Evolutionary conservation across 2,797 vertebrate species (phyloP).

Genomic region (Gobionotothen gibberifrons): DNA sequence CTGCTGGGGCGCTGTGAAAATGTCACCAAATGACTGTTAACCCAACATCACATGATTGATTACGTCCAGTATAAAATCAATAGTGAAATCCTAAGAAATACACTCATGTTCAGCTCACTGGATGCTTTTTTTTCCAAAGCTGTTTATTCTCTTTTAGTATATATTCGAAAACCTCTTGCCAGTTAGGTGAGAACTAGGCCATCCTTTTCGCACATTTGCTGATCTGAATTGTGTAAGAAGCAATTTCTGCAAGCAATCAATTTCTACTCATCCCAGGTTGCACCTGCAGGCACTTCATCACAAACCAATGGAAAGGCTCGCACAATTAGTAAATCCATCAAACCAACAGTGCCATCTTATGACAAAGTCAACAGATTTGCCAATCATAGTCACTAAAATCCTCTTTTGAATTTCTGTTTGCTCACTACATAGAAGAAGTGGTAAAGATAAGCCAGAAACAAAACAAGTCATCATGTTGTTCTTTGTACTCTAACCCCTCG

Average conservation of each 20-base stretch:
- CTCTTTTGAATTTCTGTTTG: background rate
- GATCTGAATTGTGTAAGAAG: slow-evolving; percentile 51
- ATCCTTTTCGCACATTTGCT: slow-evolving; percentile 25
- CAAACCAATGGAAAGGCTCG: background rate
- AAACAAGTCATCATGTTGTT: background rate
- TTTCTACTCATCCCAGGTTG: slow-evolving; percentile 20
- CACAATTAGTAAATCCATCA: slow-evolving; percentile 28
- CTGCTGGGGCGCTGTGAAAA: slow-evolving; percentile 1
- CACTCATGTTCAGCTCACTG: background rate
- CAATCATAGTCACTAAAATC: slow-evolving; percentile 5
- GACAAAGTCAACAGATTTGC: slow-evolving; percentile 16
- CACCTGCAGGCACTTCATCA: slow-evolving; percentile 30
- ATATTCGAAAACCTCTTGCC: slow-evolving; percentile 14
- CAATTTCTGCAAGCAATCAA: slow-evolving; percentile 50
- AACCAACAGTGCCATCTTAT: slow-evolving; percentile 14
- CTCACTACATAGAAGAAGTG: background rate
- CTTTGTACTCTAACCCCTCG: background rate
- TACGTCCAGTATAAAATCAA: background rate
- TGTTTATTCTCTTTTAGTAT: background rate
- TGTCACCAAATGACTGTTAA: slow-evolving; percentile 20
- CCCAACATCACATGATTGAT: slow-evolving; percentile 8
- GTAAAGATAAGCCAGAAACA: background rate
- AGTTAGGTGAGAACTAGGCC: slow-evolving; percentile 7
- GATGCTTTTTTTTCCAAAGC: background rate
- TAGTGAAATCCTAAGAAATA: background rate